Percentiles rank a stretch among this genome's conserved stretches.
These are phyloP conservation scores for western clawed frog (Xenopus tropicalis) DNA, from an alignment of 2,113 vertebrate species.

Conservation along the genomic window DNA sequence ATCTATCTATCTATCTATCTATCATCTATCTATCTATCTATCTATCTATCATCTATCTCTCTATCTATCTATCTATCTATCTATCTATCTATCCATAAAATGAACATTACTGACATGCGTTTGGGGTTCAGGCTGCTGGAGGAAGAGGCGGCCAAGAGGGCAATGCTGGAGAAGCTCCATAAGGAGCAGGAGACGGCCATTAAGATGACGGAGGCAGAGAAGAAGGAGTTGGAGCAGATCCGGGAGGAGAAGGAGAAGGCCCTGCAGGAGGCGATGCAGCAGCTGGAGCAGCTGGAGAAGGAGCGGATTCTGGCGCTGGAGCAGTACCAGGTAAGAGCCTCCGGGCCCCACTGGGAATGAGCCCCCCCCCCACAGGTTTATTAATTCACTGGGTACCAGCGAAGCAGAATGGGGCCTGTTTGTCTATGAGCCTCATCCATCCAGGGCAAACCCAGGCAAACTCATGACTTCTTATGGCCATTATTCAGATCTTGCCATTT, in stretches of 20 bases:
- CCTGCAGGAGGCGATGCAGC: conserved; percentile 83
- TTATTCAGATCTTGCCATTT: too few relatives aligned
- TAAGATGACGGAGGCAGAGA: conserved; percentile 85
- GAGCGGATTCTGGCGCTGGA: conserved; percentile 83
- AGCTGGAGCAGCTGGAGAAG: conserved; percentile 80
- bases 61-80: too few relatives aligned
- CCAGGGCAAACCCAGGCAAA: too few relatives aligned
- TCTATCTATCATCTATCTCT: too few relatives aligned
- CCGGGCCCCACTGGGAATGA: background rate
- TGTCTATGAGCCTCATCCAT: too few relatives aligned
- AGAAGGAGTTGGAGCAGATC: conserved; percentile 85
- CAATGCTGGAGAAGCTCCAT: conserved; percentile 86
- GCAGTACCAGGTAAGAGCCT: conserved; percentile 82
- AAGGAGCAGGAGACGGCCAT: conserved; percentile 84
- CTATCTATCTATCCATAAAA: too few relatives aligned
- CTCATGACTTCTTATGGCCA: too few relatives aligned
- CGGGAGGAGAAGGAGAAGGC: conserved; percentile 78
- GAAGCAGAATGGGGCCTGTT: too few relatives aligned
- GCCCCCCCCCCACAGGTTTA: background rate
- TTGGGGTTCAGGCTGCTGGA: conserved; percentile 75
- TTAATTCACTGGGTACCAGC: background rate
- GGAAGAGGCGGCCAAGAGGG: conserved; percentile 85
- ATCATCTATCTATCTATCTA: too few relatives aligned
- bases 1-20: too few relatives aligned
- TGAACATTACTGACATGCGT: too few relatives aligned